These are phyloP conservation scores for Elysia crispata DNA, from an alignment of 2,888 invertebrate species.

Conservation along the genomic window DNA sequence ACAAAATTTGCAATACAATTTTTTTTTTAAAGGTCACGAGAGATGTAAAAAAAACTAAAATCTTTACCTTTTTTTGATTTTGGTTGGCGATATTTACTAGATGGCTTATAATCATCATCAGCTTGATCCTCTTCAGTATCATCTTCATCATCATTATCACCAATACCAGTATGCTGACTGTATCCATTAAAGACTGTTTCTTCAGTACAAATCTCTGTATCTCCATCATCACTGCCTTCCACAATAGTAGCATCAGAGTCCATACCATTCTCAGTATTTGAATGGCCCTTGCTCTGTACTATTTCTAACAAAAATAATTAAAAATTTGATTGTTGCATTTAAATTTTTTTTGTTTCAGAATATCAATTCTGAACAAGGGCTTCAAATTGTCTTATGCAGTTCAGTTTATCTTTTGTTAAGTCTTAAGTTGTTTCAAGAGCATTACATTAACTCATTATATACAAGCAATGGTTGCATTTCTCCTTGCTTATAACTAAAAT, in stretches of 20 bases:
- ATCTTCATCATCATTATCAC: conserved; percentile 39
- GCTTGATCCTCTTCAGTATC: conserved; percentile 31
- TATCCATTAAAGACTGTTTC: conserved; percentile 50
- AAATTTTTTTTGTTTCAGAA: too few species aligned
- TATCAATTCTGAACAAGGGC: too few species aligned
- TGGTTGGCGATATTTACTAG: conserved; percentile 6
- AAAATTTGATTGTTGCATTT: too few species aligned
- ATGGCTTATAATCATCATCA: not conserved
- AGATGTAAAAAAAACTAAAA: not conserved
- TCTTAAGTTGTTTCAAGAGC: too few species aligned
- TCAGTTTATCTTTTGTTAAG: too few species aligned
- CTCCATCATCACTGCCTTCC: conserved; percentile 46
- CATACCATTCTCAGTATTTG: not conserved
- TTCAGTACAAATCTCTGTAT: conserved; percentile 60
- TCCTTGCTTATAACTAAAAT: too few species aligned
- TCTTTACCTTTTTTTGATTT: conserved; percentile 28
- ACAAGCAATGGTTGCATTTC: too few species aligned
- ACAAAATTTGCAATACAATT: too few species aligned
- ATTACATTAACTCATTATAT: too few species aligned
- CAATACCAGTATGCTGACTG: conserved; percentile 44
- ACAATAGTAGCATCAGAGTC: conserved; percentile 48
- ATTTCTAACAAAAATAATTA: too few species aligned
- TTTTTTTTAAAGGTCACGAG: too few species aligned
- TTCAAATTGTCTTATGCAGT: too few species aligned
- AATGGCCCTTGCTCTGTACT: not conserved